phyloP scores from a whole-genome alignment of 2,113 vertebrate genomes.

The Sinocyclocheilus anshuiensis region DNA sequence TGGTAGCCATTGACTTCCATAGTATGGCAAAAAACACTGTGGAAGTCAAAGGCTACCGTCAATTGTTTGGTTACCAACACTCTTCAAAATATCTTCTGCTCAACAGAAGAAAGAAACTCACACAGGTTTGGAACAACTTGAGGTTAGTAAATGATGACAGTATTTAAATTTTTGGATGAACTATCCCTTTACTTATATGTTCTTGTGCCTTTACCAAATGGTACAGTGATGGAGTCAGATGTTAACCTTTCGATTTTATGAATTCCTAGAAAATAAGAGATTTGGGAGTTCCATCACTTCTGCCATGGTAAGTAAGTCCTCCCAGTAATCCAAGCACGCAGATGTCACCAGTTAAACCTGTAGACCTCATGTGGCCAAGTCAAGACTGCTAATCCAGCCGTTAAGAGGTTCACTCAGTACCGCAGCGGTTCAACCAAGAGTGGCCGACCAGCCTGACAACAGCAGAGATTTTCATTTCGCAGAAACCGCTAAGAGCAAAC shows the following conservation, averaged over 20 bases:
- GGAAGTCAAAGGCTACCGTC: too few species aligned
- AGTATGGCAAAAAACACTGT: too few species aligned
- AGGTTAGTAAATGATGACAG: too few species aligned
- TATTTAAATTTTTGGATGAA: too few species aligned
- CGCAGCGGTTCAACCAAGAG: slow-evolving; percentile 52
- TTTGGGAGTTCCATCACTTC: slow-evolving; percentile 39
- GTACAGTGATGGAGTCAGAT: not conserved
- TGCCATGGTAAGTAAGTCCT: slow-evolving; percentile 65
- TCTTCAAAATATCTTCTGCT: too few species aligned
- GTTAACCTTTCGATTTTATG: not conserved
- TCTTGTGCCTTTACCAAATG: not conserved
- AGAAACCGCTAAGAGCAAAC: slow-evolving; percentile 44
- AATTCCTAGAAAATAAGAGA: not conserved
- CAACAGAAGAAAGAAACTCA: too few species aligned
- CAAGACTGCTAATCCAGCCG: slow-evolving; percentile 62
- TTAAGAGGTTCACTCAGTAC: slow-evolving; percentile 43
- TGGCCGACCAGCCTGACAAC: slow-evolving; percentile 38
- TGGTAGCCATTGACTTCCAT: too few species aligned
- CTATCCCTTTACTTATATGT: not conserved
- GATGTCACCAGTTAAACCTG: slow-evolving; percentile 72
- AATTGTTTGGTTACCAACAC: too few species aligned
- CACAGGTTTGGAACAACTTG: too few species aligned
- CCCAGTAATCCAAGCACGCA: slow-evolving; percentile 73
- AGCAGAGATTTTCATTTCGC: slow-evolving; percentile 52
- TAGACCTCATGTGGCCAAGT: slow-evolving; percentile 53